phyloP scores from a whole-genome alignment of 35 echinoderm and acorn worm genomes.

The Apostichopus parvimensis region DNA sequence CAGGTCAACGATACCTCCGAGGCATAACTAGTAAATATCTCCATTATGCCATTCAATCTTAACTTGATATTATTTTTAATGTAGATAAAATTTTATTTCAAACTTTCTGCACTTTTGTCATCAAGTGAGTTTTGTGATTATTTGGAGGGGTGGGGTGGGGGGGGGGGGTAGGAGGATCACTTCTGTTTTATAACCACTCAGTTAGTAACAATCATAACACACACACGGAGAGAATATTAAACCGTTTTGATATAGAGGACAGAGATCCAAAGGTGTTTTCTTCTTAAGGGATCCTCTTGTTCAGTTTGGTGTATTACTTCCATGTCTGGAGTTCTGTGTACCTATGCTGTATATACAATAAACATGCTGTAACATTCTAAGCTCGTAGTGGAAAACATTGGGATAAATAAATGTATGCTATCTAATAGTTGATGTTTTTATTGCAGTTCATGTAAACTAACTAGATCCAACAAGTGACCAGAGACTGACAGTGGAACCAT shows the following conservation, averaged over 20 bases:
- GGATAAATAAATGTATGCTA: slow-evolving; percentile 47
- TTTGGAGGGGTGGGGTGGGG: neutral
- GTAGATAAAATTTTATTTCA: neutral
- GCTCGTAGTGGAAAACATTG: slow-evolving; percentile 46
- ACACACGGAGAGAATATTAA: neutral
- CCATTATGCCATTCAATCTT: neutral
- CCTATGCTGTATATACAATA: slow-evolving; percentile 33
- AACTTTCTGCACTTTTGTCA: neutral
- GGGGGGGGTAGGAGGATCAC: neutral
- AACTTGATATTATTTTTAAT: neutral
- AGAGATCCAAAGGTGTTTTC: neutral
- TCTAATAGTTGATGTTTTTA: neutral
- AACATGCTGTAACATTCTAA: slow-evolving; percentile 37
- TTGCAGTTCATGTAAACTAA: neutral
- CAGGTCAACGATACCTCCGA: too few species aligned
- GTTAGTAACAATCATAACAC: neutral
- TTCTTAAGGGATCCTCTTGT: neutral
- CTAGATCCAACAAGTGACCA: too few species aligned
- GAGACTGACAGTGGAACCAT: too few species aligned
- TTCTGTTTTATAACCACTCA: neutral
- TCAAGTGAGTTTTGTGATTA: neutral
- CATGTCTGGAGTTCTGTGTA: neutral
- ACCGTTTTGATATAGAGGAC: neutral
- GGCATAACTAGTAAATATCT: neutral
- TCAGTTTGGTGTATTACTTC: neutral